Percentiles rank a stretch among this genome's conserved stretches.
These are phyloP conservation scores for Sphinx pinastri DNA, from an alignment of 2,888 invertebrate genomes.

Conservation along the genomic window DNA sequence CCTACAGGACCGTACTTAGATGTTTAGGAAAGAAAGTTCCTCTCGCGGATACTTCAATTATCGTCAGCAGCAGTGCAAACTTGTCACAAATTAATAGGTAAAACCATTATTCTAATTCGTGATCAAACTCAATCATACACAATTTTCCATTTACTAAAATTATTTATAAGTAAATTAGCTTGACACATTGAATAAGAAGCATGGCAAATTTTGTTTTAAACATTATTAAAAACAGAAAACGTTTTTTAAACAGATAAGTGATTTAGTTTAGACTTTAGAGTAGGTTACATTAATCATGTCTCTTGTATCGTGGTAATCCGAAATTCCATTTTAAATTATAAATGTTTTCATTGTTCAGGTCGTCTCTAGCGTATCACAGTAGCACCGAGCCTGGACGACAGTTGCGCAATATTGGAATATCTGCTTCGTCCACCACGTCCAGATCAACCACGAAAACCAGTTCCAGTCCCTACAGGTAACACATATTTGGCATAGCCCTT, in stretches of 20 bases:
- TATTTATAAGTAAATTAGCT: too few relatives aligned
- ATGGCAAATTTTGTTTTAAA: too few relatives aligned
- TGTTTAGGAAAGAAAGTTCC: slow-evolving; percentile 93
- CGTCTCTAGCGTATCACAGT: slow-evolving; percentile 92
- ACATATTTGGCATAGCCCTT: too few relatives aligned
- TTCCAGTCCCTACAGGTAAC: slow-evolving; percentile 93
- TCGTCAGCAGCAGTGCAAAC: slow-evolving; percentile 90
- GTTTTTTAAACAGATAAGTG: too few relatives aligned
- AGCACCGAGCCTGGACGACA: slow-evolving; percentile 77
- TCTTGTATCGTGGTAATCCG: too few relatives aligned
- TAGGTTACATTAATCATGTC: too few relatives aligned
- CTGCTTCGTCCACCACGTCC: slow-evolving; percentile 97
- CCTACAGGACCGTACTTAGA: slow-evolving; percentile 86
- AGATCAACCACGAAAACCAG: slow-evolving; percentile 97
- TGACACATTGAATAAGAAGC: too few relatives aligned
- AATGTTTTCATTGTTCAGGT: slow-evolving; percentile 72
- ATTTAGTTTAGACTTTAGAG: too few relatives aligned
- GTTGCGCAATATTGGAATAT: slow-evolving; percentile 93
- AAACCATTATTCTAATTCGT: not conserved
- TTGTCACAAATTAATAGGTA: slow-evolving; percentile 84
- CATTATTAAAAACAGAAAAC: too few relatives aligned
- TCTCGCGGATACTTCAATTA: slow-evolving; percentile 89
- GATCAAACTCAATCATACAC: too few relatives aligned
- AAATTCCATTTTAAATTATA: not conserved
- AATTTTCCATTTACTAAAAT: too few relatives aligned